phyloP scores from a whole-genome alignment of 2,888 invertebrate species.

The Euclidia mi region DNA sequence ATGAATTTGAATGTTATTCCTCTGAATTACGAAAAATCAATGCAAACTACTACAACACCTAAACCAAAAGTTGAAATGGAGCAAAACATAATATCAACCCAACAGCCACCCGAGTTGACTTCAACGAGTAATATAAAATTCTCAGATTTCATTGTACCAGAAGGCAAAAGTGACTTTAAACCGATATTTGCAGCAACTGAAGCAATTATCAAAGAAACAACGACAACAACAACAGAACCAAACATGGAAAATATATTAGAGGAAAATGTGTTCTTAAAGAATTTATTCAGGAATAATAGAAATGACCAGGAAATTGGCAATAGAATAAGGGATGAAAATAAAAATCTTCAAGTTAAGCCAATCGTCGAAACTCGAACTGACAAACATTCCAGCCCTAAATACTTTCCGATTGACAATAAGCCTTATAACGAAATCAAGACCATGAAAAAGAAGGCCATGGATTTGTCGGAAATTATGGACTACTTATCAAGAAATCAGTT shows the following conservation, averaged over 20 bases:
- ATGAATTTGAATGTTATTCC: slow-evolving; percentile 46
- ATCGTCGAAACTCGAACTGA: slow-evolving; percentile 64
- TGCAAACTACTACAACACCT: slow-evolving; percentile 40
- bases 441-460: slow-evolving; percentile 70
- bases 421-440: slow-evolving; percentile 68
- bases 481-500: slow-evolving; percentile 81
- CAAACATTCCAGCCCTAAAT: slow-evolving; percentile 70
- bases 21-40: slow-evolving; percentile 36
- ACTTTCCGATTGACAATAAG: slow-evolving; percentile 65
- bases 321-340: slow-evolving; percentile 51
- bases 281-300: slow-evolving; percentile 65
- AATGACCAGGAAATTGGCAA: slow-evolving; percentile 48
- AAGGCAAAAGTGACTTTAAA: slow-evolving; percentile 64
- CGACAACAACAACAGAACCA: slow-evolving; percentile 57
- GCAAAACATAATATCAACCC: slow-evolving; percentile 49
- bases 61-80: slow-evolving; percentile 48
- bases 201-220: slow-evolving; percentile 40
- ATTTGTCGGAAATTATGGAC: slow-evolving; percentile 77
- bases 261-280: slow-evolving; percentile 80
- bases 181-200: slow-evolving; percentile 56
- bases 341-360: slow-evolving; percentile 51
- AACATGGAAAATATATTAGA: slow-evolving; percentile 67
- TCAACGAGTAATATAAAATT: slow-evolving; percentile 52
- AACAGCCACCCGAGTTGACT: slow-evolving; percentile 50
- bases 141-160: slow-evolving; percentile 59